These are phyloP conservation scores for Platalea minor DNA, from an alignment of 2,797 vertebrate species.

Conservation along the genomic window DNA sequence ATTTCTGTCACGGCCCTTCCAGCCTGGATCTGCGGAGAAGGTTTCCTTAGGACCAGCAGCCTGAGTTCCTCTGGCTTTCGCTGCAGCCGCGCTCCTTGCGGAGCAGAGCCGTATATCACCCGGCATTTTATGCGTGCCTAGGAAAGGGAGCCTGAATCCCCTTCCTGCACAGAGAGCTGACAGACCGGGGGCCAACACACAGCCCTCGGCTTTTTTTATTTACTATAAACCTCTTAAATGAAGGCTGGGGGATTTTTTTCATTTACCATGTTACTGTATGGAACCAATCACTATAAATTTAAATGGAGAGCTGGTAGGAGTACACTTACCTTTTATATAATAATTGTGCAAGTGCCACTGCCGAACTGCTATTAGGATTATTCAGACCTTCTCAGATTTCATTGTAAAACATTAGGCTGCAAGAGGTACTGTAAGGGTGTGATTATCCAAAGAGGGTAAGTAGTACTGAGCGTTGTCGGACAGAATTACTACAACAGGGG, in stretches of 20 bases:
- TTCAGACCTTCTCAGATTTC: constrained; percentile 61
- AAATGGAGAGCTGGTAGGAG: constrained; percentile 46
- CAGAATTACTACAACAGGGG: neutral
- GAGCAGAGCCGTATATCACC: constrained; percentile 22
- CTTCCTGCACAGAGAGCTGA: constrained; percentile 25
- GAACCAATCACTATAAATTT: constrained; percentile 59
- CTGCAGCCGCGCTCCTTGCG: neutral
- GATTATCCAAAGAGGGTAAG: constrained; percentile 56
- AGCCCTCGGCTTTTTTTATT: neutral
- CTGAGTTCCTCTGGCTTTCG: neutral
- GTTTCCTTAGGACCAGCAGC: constrained; percentile 24
- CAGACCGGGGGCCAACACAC: neutral
- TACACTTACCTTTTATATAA: constrained; percentile 55
- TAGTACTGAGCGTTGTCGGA: neutral
- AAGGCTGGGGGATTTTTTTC: constrained; percentile 40
- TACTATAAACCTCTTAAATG: constrained; percentile 16
- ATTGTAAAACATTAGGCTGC: constrained; percentile 48
- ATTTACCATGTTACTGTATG: constrained; percentile 12
- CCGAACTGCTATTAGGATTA: constrained; percentile 50
- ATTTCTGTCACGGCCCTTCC: neutral
- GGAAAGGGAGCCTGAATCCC: constrained; percentile 12
- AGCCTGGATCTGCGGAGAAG: neutral
- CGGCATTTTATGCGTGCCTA: neutral
- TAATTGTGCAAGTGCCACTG: constrained; percentile 1
- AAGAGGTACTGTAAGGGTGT: constrained; percentile 56